Percentiles rank a stretch among this genome's conserved stretches.
Conservation (phyloP, 1,140 invertebrate species). For the Heliconius congener region DNA sequence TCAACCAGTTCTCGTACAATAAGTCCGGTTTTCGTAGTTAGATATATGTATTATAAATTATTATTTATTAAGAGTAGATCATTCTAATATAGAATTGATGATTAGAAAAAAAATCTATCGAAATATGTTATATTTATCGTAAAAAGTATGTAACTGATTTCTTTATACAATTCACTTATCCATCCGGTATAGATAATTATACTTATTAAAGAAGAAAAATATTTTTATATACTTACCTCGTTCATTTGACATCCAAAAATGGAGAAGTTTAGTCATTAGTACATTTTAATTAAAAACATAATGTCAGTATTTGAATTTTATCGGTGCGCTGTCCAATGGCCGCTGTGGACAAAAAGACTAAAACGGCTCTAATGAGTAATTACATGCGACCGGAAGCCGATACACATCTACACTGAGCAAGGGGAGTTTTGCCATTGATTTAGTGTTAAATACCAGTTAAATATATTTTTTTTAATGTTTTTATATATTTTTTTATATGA, state of each 20-base stretch:
- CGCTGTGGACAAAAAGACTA: slow-evolving; percentile 56
- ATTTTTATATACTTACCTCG: neutral
- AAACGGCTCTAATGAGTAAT: slow-evolving; percentile 69
- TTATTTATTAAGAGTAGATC: neutral
- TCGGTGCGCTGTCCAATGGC: slow-evolving; percentile 16
- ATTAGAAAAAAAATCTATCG: neutral
- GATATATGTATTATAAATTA: no score
- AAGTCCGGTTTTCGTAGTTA: no score
- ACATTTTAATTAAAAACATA: slow-evolving; percentile 28
- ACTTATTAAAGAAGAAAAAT: neutral
- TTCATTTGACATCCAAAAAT: neutral
- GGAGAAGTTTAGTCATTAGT: neutral
- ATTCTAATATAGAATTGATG: neutral
- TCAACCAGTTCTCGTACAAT: no score
- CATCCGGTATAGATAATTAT: neutral
- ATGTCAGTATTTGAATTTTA: slow-evolving; percentile 28
- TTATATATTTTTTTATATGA: no score
- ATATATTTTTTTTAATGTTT: slow-evolving; percentile 23
- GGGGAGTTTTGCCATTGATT: slow-evolving; percentile 59
- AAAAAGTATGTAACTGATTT: neutral
- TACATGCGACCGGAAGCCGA: slow-evolving; percentile 61
- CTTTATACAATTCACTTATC: neutral
- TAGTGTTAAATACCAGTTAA: slow-evolving; percentile 61
- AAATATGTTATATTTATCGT: neutral
- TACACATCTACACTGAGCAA: slow-evolving; percentile 58